phyloP scores from a whole-genome alignment of 64 coral and sea anemone genomes.

The Montipora cactus region DNA sequence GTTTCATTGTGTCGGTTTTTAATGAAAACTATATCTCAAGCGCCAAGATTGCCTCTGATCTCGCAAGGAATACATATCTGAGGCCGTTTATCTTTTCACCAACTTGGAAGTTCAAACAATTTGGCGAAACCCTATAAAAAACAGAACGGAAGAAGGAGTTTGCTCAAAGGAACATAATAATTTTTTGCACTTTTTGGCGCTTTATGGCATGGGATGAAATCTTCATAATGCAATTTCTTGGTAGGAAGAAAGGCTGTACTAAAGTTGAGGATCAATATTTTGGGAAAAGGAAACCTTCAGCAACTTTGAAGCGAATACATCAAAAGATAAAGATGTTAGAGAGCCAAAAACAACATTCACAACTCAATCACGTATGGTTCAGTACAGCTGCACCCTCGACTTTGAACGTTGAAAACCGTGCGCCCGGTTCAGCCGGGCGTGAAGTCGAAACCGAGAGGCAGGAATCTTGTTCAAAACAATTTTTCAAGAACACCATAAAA shows the following conservation, averaged over 20 bases:
- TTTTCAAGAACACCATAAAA: neutral
- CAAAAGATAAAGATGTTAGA: constrained; percentile 54
- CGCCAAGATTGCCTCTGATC: neutral
- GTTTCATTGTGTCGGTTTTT: neutral
- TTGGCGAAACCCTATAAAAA: neutral
- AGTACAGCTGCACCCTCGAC: neutral
- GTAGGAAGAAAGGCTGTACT: constrained; percentile 47
- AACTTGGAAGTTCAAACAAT: neutral
- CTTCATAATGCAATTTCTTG: constrained; percentile 2
- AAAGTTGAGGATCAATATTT: constrained; percentile 66
- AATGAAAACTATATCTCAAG: neutral
- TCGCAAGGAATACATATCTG: neutral
- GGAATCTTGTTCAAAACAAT: neutral
- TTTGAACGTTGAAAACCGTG: neutral
- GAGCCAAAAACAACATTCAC: constrained; percentile 5
- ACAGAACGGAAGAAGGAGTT: neutral
- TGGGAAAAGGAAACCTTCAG: constrained; percentile 65
- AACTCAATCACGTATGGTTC: neutral
- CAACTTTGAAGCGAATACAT: constrained; percentile 56
- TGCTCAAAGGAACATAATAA: neutral
- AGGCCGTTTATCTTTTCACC: neutral
- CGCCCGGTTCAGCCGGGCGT: neutral
- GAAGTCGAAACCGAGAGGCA: neutral
- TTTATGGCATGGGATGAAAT: neutral
- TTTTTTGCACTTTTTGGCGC: neutral